Evolutionary conservation across 1,140 invertebrate species (phyloP), one percentile per base, ranked within the genome.

Genomic region (Sarcophaga peregrina): DNA sequence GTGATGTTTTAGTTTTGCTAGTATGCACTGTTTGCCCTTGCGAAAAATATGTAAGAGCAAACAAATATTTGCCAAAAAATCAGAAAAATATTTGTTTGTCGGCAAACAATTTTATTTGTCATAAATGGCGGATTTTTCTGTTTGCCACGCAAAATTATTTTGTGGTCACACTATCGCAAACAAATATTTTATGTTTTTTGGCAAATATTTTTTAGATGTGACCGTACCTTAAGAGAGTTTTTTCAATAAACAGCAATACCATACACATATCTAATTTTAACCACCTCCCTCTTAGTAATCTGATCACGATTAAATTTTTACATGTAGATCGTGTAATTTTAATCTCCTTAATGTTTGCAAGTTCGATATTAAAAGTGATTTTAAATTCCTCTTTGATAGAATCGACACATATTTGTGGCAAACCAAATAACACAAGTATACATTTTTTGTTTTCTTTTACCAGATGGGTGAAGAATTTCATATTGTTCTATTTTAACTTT

Each of bases 171-270:
- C n/a, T n/a, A n/a, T n/a, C n/a, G n/a, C n/a, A n/a, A n/a, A n/a
- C n/a, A n/a, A n/a, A n/a, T n/a, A n/a, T n/a, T n/a, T n/a, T n/a
- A n/a, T n/a, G n/a, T n/a, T n/a, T n/a, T n/a, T n/a, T n/a, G n/a
- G n/a, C n/a, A n/a, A n/a, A n/a, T n/a, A n/a, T n/a, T n/a, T n/a
- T n/a, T n/a, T n/a, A n/a, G n/a, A n/a, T n/a, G n/a, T n/a, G n/a
- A n/a, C n/a, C n/a, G n/a, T n/a, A n/a, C n/a, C n/a, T n/a, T 37
- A 37, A 78, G 45, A 20, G 78, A 17, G 17, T 54, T 81, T 81
- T 17, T 58, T 48, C 37, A 81, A 17, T 62, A 17, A 5, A 54
- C 78, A 5, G 5, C 13, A 13, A 81, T 25, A 3, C 25, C 50
- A 58, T n/a, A 81, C 4, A 81, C 7, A 45, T 81, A 81, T 54